phyloP scores from a whole-genome alignment of 2,797 vertebrate species.

The Diglossa cyanea region DNA sequence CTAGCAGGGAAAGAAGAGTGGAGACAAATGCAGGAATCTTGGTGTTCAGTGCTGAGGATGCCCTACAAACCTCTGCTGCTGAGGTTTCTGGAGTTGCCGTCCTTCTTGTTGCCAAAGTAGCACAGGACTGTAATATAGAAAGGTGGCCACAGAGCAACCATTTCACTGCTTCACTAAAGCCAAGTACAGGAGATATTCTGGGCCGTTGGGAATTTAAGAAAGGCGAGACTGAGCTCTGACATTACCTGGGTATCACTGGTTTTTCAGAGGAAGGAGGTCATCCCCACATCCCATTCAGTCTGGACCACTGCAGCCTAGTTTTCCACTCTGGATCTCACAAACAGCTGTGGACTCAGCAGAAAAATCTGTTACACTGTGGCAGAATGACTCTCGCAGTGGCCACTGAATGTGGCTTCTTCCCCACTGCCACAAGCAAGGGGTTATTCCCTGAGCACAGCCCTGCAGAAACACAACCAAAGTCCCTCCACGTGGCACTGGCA shows the following conservation, averaged over 20 bases:
- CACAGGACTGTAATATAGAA: background rate
- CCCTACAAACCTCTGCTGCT: background rate
- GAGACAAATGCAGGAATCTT: background rate
- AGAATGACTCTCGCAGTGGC: background rate
- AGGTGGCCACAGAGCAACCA: background rate
- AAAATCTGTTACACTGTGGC: background rate
- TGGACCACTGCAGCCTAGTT: background rate
- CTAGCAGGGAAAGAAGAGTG: background rate
- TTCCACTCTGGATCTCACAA: background rate
- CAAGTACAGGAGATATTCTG: background rate
- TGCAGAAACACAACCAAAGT: background rate
- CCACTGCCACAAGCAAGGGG: rapidly evolving
- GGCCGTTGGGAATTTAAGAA: background rate
- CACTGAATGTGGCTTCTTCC: background rate
- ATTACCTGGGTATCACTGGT: background rate
- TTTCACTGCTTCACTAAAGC: background rate
- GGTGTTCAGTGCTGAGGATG: background rate
- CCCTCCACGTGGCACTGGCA: background rate
- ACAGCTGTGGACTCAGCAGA: background rate
- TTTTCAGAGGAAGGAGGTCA: background rate
- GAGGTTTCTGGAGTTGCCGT: background rate
- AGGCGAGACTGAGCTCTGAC: background rate
- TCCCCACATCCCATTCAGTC: background rate
- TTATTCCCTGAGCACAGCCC: background rate
- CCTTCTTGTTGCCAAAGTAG: background rate